phyloP scores from a whole-genome alignment of 2,797 vertebrate genomes.

The Diglossa cyanea region DNA sequence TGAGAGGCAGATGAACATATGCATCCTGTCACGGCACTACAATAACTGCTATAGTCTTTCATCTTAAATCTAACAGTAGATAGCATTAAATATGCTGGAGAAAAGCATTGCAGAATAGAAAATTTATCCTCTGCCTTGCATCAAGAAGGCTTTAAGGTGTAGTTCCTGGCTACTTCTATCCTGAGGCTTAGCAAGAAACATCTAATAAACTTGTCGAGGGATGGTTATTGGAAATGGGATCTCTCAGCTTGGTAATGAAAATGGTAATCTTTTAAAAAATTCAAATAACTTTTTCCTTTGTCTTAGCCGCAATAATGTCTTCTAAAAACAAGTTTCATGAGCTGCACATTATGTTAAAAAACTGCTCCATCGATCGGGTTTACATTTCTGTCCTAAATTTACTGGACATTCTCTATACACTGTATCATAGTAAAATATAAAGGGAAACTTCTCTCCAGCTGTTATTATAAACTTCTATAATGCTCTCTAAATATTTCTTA shows the following conservation, averaged over 20 bases:
- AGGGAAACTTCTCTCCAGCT: background rate
- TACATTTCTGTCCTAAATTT: background rate
- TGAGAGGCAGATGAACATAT: background rate
- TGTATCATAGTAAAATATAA: background rate
- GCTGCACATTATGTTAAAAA: background rate
- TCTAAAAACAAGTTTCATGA: background rate
- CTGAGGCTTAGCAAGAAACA: background rate
- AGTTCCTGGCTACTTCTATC: background rate
- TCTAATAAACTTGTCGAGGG: background rate
- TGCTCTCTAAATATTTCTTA: background rate
- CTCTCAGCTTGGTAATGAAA: background rate
- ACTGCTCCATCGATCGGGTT: background rate
- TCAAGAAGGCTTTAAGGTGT: background rate
- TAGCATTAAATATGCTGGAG: background rate
- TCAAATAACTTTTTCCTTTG: background rate
- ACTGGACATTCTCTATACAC: background rate
- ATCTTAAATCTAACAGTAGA: background rate
- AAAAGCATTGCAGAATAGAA: background rate
- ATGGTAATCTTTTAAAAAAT: background rate
- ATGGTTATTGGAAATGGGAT: background rate
- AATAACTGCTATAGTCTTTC: background rate
- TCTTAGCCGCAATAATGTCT: background rate
- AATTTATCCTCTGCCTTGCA: background rate
- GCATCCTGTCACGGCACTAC: background rate
- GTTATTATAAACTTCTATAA: background rate